Evolutionary conservation across 2,797 vertebrate genomes (phyloP).

Genomic region (Thamnophis elegans): DNA sequence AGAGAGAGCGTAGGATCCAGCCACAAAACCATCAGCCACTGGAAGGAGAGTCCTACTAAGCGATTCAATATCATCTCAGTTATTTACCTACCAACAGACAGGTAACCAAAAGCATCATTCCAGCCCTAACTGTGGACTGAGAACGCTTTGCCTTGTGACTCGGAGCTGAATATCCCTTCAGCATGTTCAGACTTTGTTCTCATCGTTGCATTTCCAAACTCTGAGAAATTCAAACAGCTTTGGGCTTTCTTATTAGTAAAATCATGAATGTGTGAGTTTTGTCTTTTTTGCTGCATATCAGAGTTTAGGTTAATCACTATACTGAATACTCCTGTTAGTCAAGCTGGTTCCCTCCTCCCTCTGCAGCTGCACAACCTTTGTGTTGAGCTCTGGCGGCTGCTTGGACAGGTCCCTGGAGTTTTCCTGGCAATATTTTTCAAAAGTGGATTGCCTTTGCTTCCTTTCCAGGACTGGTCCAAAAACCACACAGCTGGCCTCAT

Average conservation of each 20-base stretch:
- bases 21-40: not conserved
- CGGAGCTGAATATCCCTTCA: not conserved
- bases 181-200: not conserved
- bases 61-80: not conserved
- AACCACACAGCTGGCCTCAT: not conserved
- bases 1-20: not conserved
- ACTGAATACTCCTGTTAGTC: not conserved
- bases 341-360: too few relatives aligned
- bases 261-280: not conserved
- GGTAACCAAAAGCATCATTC: not conserved
- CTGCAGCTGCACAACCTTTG: not conserved
- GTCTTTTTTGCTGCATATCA: not conserved
- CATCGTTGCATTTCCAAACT: not conserved
- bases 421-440: not conserved
- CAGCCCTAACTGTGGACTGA: not conserved
- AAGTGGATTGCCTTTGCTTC: not conserved
- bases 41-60: not conserved
- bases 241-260: not conserved
- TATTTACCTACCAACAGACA: not conserved
- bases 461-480: not conserved
- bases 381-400: not conserved
- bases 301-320: not conserved
- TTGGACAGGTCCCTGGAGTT: not conserved
- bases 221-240: not conserved
- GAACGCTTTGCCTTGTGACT: not conserved